A percentile compares a stretch with the other conserved stretches of the same genome.
Conservation (phyloP, 1,140 invertebrate species). For the Ceratosolen solmsi region DNA sequence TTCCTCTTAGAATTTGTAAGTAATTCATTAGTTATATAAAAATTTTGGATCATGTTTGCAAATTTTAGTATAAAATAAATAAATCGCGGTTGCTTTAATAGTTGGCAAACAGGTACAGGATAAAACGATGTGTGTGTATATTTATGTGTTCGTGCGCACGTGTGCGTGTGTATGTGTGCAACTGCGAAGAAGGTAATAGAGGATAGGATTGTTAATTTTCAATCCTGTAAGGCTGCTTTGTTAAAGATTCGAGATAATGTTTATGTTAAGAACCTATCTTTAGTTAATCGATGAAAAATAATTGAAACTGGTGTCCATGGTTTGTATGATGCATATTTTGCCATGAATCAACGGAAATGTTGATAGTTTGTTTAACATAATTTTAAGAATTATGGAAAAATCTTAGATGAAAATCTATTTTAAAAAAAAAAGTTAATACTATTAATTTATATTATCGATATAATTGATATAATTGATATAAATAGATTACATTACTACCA, state of each 20-base stretch:
- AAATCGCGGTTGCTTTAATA: conserved; percentile 44
- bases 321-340: conserved; percentile 37
- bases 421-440: background rate
- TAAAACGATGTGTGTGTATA: conserved; percentile 23
- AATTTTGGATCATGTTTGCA: conserved; percentile 6
- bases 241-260: conserved; percentile 45
- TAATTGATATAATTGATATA: conserved; percentile 6
- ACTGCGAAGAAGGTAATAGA: conserved; percentile 19
- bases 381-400: conserved; percentile 24
- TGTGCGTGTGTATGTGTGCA: background rate
- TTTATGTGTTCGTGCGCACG: background rate
- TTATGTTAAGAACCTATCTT: conserved; percentile 19
- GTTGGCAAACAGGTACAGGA: conserved; percentile 16
- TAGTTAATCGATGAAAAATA: conserved; percentile 22
- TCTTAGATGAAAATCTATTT: conserved; percentile 16
- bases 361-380: conserved; percentile 24
- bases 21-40: background rate
- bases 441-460: conserved; percentile 18
- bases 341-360: conserved; percentile 21
- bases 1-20: conserved; percentile 54
- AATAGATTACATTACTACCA: background rate
- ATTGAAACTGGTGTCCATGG: conserved; percentile 22
- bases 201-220: conserved; percentile 18
- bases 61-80: conserved; percentile 18
- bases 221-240: conserved; percentile 43